Base-by-base conservation (phyloP, 2,888 invertebrate species). In the Teleogryllus oceanicus region DNA sequence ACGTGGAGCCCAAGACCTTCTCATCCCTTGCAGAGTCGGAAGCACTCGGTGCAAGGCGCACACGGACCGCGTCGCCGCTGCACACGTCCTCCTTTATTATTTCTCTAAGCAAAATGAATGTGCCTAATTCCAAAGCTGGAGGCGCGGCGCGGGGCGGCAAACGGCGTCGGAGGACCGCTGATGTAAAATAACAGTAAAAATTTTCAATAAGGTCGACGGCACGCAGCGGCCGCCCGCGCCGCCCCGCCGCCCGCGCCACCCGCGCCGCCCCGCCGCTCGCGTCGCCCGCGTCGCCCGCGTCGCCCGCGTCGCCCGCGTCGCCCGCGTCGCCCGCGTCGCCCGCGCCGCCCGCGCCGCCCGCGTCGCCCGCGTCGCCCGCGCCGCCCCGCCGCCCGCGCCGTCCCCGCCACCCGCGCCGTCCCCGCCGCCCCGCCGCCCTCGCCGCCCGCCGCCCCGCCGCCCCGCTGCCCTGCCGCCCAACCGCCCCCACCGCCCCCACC, bases 401-500 rank as follows among this genome's bases (percentile, higher is more conserved):
- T 0, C 37, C 24, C 37, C 37, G 8, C 37, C 37, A 8, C 37
- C 37, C 37, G 1, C 37, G 37, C 37, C 37, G 4, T 77, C 62
- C 37, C 5, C 37, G 37, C 37, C 24, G 2, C 13, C 37, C 37
- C 37, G 37, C 37, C 37, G 4, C 77, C 62, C 37, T 8, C 8
- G 37, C 37, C 37, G 1, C 13, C 62, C 16, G 16, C 62, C 21
- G 21, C 21, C 2, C 62, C 37, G 37, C 8, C n/a, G n/a, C n/a
- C n/a, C 37, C 8, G 37, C 37, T 8, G 37, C 37, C 37, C 37
- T 37, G 37, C 37, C 37, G 37, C 37, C 37, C n/a, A n/a, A 5
- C 37, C 37, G 37, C 37, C 16, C 16, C 62, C 62, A 18, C 4
- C 62, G 62, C 80, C 83, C 83, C 83, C 83, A 78, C 82, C 83